phyloP scores from a whole-genome alignment of 2,888 invertebrate genomes.

The Bombylius discolor region DNA sequence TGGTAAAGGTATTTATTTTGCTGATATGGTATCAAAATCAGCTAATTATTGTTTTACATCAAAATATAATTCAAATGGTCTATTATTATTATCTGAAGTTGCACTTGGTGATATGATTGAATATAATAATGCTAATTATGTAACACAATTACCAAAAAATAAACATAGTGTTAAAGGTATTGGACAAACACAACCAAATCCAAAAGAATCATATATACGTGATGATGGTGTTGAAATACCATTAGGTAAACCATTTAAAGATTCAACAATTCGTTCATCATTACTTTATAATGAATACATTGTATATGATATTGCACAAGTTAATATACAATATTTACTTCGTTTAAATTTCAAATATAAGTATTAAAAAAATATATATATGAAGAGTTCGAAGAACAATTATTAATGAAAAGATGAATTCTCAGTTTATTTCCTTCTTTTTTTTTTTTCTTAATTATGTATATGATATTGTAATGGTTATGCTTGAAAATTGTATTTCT shows the following conservation, averaged over 20 bases:
- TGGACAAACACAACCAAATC: slow-evolving; percentile 77
- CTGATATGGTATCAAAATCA: slow-evolving; percentile 97
- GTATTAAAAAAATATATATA: slow-evolving; percentile 21
- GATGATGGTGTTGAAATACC: slow-evolving; percentile 67
- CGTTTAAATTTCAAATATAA: slow-evolving; percentile 77
- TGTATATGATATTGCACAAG: slow-evolving; percentile 92
- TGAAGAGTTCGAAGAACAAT: too few species aligned
- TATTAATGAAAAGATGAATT: too few species aligned
- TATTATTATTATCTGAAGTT: slow-evolving; percentile 87
- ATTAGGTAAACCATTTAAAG: slow-evolving; percentile 49
- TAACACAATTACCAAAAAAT: slow-evolving; percentile 65
- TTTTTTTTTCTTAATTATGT: too few species aligned
- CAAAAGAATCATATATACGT: slow-evolving; percentile 41
- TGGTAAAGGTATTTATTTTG: slow-evolving; percentile 95
- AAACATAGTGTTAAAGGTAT: slow-evolving; percentile 81
- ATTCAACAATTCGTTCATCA: slow-evolving; percentile 33
- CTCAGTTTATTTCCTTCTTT: too few species aligned
- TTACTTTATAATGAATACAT: slow-evolving; percentile 92
- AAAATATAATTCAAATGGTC: slow-evolving; percentile 54
- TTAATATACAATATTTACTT: slow-evolving; percentile 78
- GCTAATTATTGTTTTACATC: slow-evolving; percentile 89
- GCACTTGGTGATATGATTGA: slow-evolving; percentile 89
- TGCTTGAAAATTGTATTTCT: too few species aligned
- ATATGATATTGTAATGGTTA: too few species aligned
- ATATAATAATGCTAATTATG: slow-evolving; percentile 53